Base-by-base conservation (phyloP, 2,888 invertebrate species). In the Disparrhopalites patrizii region DNA sequence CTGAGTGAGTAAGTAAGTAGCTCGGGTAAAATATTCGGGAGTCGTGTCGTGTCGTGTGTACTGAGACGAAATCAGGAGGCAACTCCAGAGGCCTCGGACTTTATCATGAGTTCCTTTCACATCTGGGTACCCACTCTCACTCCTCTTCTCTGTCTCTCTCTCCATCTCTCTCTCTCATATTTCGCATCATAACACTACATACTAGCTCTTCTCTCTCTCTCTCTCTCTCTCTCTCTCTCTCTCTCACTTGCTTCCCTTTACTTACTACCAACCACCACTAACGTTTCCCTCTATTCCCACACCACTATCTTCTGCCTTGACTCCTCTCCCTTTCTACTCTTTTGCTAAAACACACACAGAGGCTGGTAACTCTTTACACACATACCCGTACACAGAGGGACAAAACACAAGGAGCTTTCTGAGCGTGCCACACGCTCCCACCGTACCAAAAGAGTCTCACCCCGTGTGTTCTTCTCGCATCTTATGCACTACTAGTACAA, bases 31-130 rank as follows among this genome's bases (percentile, higher is more conserved):
- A 61, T 61, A 61, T 61, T 61, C 61, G 62, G 68, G 65, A 68
- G 62, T 63, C 58, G 58, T 57, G 55, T 58, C 63, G 67, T 64
- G 64, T 67, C 64, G 52, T 67, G 63, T 67, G 63, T 63, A 65
- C 72, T 67, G 66, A 69, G 65, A 70, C 68, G 70, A 73, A 73
- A 70, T 70, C 70, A 70, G 72, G 65, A 68, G 68, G 69, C 66
- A 69, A 70, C 65, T 68, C 67, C 61, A 65, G 68, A 68, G 69
- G 63, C 71, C 69, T 70, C 70, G 70, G 67, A 70, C 68, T 73
- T 70, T 73, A 55, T 65, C 61, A 55, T 57, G 47, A 63, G 60
- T 47, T 31, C 18, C 54, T 31, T 60, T 50, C 33, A 23, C 50
- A 60, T 50, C 60, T 50, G 61, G 51, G 51, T 61, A 61, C 61